phyloP scores from a whole-genome alignment of 2,888 invertebrate genomes.

The Argynnis bischoffii region DNA sequence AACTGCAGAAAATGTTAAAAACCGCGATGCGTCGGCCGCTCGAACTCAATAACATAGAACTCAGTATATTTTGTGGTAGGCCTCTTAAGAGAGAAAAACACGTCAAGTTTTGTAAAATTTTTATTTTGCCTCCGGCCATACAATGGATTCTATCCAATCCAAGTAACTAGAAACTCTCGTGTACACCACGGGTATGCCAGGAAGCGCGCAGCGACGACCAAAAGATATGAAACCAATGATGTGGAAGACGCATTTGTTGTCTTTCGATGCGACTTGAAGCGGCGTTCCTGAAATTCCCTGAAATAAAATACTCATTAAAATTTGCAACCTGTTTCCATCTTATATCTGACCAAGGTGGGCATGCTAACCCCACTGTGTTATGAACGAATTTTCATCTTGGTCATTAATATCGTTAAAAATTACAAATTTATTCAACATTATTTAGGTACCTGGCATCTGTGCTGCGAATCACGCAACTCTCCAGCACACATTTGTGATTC shows the following conservation, averaged over 20 bases:
- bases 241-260: constrained; percentile 81
- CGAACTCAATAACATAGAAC: too few species aligned
- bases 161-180: constrained; percentile 80
- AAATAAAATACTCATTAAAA: not conserved
- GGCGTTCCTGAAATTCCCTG: constrained; percentile 91
- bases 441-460: constrained; percentile 66
- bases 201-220: constrained; percentile 77
- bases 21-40: too few species aligned
- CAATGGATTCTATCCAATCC: constrained; percentile 82
- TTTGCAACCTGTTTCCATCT: too few species aligned
- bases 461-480: constrained; percentile 64
- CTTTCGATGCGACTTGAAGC: constrained; percentile 76
- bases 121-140: constrained; percentile 75
- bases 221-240: constrained; percentile 83
- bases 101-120: not conserved
- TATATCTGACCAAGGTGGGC: too few species aligned
- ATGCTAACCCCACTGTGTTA: too few species aligned
- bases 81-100: constrained; percentile 2
- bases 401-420: too few species aligned
- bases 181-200: constrained; percentile 78
- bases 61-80: too few species aligned
- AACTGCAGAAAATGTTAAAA: too few species aligned
- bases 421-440: too few species aligned
- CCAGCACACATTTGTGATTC: constrained; percentile 71
- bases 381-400: too few species aligned